Percentiles rank a stretch among this genome's conserved stretches.
Conservation (phyloP, 1,140 invertebrate species). For the Leguminivora glycinivorella region DNA sequence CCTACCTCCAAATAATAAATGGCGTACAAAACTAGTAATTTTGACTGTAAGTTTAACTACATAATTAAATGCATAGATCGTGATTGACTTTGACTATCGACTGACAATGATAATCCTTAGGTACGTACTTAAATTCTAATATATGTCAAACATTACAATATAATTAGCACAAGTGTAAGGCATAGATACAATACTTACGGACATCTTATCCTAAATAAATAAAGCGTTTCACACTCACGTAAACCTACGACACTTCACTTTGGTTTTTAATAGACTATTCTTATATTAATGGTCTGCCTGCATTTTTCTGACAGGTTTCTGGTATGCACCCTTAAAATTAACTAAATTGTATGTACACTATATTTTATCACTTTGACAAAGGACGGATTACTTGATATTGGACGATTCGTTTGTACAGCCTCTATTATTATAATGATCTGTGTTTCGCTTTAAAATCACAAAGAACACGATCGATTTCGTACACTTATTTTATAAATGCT, state of each 20-base stretch:
- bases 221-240: constrained; percentile 75
- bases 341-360: constrained; percentile 10
- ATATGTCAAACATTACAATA: neutral
- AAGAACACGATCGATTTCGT: neutral
- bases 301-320: constrained; percentile 1
- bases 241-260: constrained; percentile 69
- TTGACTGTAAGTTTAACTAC: neutral
- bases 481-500: too few species aligned
- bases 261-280: constrained; percentile 68
- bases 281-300: constrained; percentile 30
- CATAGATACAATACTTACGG: constrained; percentile 28
- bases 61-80: neutral
- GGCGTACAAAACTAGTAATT: neutral
- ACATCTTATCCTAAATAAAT: constrained; percentile 59
- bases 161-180: constrained; percentile 21
- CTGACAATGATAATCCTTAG: neutral
- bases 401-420: neutral
- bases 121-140: neutral
- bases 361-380: constrained; percentile 33
- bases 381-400: constrained; percentile 32
- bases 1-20: neutral
- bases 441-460: neutral
- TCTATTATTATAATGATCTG: neutral
- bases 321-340: constrained; percentile 5
- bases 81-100: neutral